A percentile compares a stretch with the other conserved stretches of the same genome.
Conservation (phyloP, 2,888 invertebrate species). For the Epsilonema sp. region DNA sequence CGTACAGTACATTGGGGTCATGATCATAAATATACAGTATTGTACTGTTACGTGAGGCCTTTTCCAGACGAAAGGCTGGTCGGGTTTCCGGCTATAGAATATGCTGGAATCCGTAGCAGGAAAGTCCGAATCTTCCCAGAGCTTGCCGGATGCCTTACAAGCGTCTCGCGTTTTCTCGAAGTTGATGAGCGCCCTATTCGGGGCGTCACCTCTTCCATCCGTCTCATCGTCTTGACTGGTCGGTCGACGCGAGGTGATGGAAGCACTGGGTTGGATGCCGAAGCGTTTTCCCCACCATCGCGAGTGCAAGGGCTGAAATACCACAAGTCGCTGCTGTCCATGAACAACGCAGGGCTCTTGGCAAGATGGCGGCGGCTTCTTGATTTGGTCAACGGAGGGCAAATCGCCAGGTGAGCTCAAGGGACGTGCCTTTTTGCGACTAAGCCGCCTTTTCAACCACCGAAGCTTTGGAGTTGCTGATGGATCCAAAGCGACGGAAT, state of each 20-base stretch:
- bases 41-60: background rate
- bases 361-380: no score
- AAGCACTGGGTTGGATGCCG: background rate
- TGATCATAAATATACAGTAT: no score
- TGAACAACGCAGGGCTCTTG: no score
- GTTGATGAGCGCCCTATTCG: background rate
- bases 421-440: no score
- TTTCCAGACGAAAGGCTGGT: slow-evolving; percentile 2
- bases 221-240: no score
- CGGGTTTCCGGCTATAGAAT: slow-evolving; percentile 1
- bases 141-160: background rate
- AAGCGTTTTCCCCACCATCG: slow-evolving; percentile 4
- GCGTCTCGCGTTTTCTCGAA: background rate
- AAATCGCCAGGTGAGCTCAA: no score
- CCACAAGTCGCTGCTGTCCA: no score
- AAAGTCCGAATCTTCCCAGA: background rate
- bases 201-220: no score
- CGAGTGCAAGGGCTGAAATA: background rate
- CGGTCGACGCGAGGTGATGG: background rate
- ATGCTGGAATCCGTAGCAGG: background rate
- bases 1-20: background rate
- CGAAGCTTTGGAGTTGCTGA: no score
- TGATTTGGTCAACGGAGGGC: no score
- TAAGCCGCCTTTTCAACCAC: no score
- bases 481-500: no score